Evolutionary conservation across 2,797 vertebrate species (phyloP), one percentile per base, ranked within the genome.

Genomic region (Pantherophis vulpinus): DNA sequence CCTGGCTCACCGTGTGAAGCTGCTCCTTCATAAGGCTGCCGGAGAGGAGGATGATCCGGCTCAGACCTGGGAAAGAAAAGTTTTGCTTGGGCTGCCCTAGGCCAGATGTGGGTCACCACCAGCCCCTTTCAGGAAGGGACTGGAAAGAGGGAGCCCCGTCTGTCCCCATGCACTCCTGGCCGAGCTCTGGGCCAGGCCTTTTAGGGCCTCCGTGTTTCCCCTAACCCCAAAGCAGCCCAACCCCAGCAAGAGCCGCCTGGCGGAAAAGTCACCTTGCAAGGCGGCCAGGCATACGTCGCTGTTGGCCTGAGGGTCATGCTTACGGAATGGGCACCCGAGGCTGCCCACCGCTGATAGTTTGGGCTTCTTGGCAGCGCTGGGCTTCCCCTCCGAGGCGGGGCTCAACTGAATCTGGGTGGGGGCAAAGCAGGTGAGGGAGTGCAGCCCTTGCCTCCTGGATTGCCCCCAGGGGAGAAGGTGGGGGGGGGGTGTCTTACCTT

Each of bases 11-110:
- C 98, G 98, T 98, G 96, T 99, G 99, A 29, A 98, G 96, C 23
- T 98, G 98, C 20, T 99, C 98, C 96, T 98, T 99, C 79, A 99
- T 96, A 29, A 99, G 97, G 7, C 98, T 98, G 0, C 99, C 98
- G 13, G 98, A 98, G 88, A 97, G 98, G 92, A 99, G 96, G 32
- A 99, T 92, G 88, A 98, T 97, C 8, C 97, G 97, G 92, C 98
- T 98, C 63, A 99, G 97, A 0, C 97, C 99, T 99, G 96, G 3
- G 51, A 47, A 56, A 92, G 13, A 25, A 91, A 14, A 0, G 79
- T 20, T 86, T 5, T 13, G 32, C 47, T 74, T 6, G 0, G 25
- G 2, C 5, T 1, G 42, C 51, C 83, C 47, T 54, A 1, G 47
- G 25, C 51, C 27, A 16, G 14, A 27, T 10, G 27, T 5, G 3